Evolutionary conservation across 2,113 vertebrate genomes (phyloP).

Genomic region (Cathartes aura): DNA sequence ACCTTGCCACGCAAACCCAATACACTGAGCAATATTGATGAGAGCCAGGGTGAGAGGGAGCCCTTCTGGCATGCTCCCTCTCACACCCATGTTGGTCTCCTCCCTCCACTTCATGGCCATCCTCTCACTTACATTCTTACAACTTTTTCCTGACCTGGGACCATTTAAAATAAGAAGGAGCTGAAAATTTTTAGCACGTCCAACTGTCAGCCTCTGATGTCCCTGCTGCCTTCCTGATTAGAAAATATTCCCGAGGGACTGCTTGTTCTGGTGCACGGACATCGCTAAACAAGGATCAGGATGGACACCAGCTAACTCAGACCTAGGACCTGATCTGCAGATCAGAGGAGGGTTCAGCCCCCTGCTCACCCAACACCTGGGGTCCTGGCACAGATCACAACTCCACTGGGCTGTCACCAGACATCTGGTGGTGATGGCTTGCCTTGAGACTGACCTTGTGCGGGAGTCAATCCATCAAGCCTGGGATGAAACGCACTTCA

Average conservation of each 20-base stretch:
- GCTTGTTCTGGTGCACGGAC: not conserved
- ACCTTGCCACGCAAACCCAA: no score
- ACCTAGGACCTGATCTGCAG: not conserved
- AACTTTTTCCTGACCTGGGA: not conserved
- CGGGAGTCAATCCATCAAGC: not conserved
- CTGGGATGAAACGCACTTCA: not conserved
- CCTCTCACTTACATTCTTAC: not conserved
- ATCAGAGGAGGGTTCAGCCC: not conserved
- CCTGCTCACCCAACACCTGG: not conserved
- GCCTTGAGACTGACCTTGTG: not conserved
- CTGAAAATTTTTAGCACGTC: not conserved
- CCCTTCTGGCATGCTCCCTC: not conserved
- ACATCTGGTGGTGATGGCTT: not conserved
- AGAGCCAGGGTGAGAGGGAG: not conserved
- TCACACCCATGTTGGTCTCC: accelerated
- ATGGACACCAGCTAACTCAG: not conserved
- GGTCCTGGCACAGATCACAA: not conserved
- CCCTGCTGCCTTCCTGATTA: not conserved
- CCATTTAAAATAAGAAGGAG: not conserved
- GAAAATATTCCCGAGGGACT: not conserved
- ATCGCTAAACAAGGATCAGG: accelerated
- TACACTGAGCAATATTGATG: accelerated
- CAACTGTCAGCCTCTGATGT: not conserved
- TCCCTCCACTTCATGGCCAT: not conserved
- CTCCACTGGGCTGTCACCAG: not conserved